These are phyloP conservation scores for Ramazzottius varieornatus DNA, from an alignment of 2,888 invertebrate genomes.

Conservation along the genomic window DNA sequence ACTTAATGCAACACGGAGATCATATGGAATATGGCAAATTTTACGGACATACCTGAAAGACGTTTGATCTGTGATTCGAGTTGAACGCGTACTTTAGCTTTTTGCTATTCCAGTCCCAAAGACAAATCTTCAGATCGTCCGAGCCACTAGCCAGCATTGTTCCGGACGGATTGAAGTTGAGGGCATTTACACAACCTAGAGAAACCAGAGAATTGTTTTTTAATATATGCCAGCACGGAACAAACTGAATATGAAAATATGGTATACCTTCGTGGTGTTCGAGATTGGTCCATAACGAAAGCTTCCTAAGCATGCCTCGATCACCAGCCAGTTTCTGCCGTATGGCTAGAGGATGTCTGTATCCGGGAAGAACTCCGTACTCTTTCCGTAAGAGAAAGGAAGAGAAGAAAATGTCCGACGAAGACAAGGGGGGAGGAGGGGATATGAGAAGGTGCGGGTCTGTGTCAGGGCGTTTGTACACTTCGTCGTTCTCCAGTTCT, in stretches of 20 bases:
- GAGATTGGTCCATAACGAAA: neutral
- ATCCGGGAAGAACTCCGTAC: neutral
- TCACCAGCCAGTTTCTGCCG: neutral
- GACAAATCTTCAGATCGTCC: slow-evolving; percentile 54
- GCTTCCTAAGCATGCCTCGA: neutral
- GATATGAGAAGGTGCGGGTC: neutral
- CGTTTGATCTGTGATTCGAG: slow-evolving; percentile 59
- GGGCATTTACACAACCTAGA: slow-evolving; percentile 64
- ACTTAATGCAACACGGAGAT: too few species aligned
- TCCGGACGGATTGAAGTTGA: slow-evolving; percentile 59
- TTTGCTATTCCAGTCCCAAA: slow-evolving; percentile 71
- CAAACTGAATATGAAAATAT: too few species aligned
- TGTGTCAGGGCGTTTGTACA: neutral
- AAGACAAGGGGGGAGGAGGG: neutral
- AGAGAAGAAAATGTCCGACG: neutral
- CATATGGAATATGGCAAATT: neutral
- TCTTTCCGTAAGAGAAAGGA: neutral
- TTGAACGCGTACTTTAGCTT: slow-evolving; percentile 37
- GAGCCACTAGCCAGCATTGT: slow-evolving; percentile 59
- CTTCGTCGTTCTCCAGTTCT: neutral
- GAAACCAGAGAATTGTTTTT: neutral
- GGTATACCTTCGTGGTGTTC: neutral
- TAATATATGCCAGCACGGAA: too few species aligned
- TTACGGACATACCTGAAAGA: slow-evolving; percentile 38
- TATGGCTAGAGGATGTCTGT: neutral